Conservation (phyloP, 2,888 invertebrate species). For the Folsomia manolachei region DNA sequence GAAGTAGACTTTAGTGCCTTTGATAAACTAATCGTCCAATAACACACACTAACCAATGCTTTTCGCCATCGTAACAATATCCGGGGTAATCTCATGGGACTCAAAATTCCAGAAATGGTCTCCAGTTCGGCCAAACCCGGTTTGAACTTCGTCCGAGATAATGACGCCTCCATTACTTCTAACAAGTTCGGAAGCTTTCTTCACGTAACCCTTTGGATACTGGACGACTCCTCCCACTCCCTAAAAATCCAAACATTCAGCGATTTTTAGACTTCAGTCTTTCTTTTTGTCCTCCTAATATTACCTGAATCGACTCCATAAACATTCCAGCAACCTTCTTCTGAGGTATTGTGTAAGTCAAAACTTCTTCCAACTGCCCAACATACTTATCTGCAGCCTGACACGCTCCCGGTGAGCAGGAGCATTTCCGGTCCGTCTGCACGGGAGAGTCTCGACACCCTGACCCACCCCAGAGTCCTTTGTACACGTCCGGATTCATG, state of each 20-base stretch:
- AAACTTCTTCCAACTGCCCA: slow-evolving; percentile 74
- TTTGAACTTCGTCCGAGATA: slow-evolving; percentile 94
- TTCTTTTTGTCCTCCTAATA: no score
- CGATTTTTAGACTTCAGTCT: no score
- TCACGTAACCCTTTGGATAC: slow-evolving; percentile 82
- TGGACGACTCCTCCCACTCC: slow-evolving; percentile 93
- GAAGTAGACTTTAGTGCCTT: background rate
- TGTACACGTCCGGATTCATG: slow-evolving; percentile 87
- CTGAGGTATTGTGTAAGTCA: slow-evolving; percentile 74
- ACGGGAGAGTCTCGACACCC: slow-evolving; percentile 83
- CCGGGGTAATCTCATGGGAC: slow-evolving; percentile 77
- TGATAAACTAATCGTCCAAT: background rate
- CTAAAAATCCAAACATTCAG: slow-evolving; percentile 52
- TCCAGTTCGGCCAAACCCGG: slow-evolving; percentile 93
- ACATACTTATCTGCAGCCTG: slow-evolving; percentile 75
- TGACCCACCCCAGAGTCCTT: slow-evolving; percentile 85
- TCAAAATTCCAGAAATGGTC: slow-evolving; percentile 97
- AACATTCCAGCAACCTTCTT: slow-evolving; percentile 82
- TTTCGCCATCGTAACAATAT: slow-evolving; percentile 94
- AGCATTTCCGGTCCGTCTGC: slow-evolving; percentile 68
- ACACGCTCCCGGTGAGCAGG: slow-evolving; percentile 59
- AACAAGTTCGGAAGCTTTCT: slow-evolving; percentile 73
- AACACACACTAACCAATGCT: slow-evolving; percentile 68
- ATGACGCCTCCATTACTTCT: slow-evolving; percentile 80
- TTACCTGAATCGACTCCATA: slow-evolving; percentile 88